These are phyloP conservation scores for Paradoxurus hermaphroditus DNA, from an alignment of 2,113 vertebrate genomes.

Conservation along the genomic window DNA sequence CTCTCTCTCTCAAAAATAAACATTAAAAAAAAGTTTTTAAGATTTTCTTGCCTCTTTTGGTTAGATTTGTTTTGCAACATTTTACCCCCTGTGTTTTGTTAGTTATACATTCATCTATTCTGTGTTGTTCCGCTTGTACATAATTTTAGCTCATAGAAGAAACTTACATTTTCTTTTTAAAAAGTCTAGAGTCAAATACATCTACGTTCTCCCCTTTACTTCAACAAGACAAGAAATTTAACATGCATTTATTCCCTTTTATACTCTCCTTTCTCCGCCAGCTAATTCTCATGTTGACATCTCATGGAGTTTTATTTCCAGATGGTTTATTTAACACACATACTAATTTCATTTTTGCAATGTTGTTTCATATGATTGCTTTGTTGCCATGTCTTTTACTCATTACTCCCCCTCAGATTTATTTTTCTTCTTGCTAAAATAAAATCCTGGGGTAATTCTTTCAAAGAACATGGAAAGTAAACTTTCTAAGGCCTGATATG, in stretches of 20 bases:
- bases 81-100: not conserved
- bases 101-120: not conserved
- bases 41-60: not conserved
- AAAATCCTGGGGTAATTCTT: not conserved
- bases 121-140: not conserved
- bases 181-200: not conserved
- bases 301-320: not conserved
- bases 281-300: not conserved
- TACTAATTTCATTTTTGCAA: not conserved
- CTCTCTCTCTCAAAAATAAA: too few species aligned
- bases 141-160: not conserved
- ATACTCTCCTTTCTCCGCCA: not conserved
- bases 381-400: not conserved
- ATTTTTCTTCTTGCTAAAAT: not conserved
- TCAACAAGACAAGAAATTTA: not conserved
- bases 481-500: not conserved
- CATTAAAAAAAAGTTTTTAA: not conserved
- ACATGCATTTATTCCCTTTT: not conserved
- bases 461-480: not conserved
- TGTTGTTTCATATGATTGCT: not conserved
- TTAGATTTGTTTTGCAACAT: not conserved
- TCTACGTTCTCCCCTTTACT: not conserved
- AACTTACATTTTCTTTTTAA: not conserved
- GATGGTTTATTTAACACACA: not conserved
- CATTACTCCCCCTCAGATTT: not conserved